Percentiles rank a stretch among this genome's conserved stretches.
Conservation (phyloP, 2,113 vertebrate species). For the Chunga burmeisteri region DNA sequence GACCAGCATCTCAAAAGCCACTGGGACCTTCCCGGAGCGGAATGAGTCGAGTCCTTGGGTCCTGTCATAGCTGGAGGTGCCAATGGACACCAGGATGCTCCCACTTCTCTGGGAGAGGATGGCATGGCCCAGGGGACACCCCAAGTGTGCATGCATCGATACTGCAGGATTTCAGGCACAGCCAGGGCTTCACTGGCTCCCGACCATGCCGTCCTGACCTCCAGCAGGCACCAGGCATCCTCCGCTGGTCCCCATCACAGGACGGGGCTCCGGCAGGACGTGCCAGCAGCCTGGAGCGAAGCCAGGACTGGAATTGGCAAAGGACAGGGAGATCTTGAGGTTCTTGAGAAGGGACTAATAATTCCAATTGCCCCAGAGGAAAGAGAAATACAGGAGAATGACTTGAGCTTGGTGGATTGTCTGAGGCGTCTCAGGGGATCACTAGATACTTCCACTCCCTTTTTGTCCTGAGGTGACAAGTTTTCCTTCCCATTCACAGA, state of each 20-base stretch:
- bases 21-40: neutral
- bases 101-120: neutral
- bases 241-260: neutral
- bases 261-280: accelerated
- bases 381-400: slow-evolving; percentile 4
- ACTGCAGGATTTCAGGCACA: neutral
- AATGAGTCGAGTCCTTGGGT: neutral
- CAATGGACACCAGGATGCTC: neutral
- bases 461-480: slow-evolving; percentile 62
- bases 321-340: neutral
- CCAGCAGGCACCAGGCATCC: neutral
- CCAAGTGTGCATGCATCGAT: accelerated
- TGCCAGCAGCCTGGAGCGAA: neutral
- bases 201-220: neutral
- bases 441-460: slow-evolving; percentile 59
- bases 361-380: slow-evolving; percentile 7
- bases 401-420: slow-evolving; percentile 47
- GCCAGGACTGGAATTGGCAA: neutral
- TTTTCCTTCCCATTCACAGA: slow-evolving; percentile 57
- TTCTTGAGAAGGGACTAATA: neutral
- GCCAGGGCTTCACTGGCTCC: accelerated
- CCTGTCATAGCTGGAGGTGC: neutral
- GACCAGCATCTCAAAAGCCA: neutral
- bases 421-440: slow-evolving; percentile 44
- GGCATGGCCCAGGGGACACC: neutral